These are phyloP conservation scores for Mustela lutreola DNA, from an alignment of 2,113 vertebrate species.

Conservation along the genomic window DNA sequence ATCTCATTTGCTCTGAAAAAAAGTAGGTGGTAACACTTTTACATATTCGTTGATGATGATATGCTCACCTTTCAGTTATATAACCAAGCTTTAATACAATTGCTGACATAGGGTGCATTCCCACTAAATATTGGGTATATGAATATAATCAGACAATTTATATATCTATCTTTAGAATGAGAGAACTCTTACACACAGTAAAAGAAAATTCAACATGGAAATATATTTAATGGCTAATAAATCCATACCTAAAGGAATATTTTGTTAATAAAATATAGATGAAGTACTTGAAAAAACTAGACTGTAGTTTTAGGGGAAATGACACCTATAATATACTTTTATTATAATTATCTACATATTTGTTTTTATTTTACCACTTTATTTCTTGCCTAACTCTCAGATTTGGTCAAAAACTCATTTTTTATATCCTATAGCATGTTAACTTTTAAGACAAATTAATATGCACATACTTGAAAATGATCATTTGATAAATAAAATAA, in stretches of 20 bases:
- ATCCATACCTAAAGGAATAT: neutral
- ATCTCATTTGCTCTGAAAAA: neutral
- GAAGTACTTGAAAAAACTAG: neutral
- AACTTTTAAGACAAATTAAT: constrained; percentile 19
- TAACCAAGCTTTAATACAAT: neutral
- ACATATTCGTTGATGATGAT: neutral
- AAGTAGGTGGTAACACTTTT: neutral
- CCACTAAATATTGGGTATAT: neutral
- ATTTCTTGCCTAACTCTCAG: neutral
- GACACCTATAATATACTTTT: neutral
- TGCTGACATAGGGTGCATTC: neutral
- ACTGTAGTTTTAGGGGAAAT: neutral
- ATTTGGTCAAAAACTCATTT: neutral
- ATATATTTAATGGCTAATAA: neutral
- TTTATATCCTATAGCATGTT: neutral
- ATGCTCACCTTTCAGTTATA: neutral
- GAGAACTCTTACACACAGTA: neutral
- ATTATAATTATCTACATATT: neutral
- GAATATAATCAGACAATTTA: neutral
- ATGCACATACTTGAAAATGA: neutral
- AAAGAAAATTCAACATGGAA: neutral
- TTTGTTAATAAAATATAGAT: neutral
- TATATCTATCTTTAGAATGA: neutral
- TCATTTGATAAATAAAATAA: constrained; percentile 17
- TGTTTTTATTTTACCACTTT: neutral